These are phyloP conservation scores for Ectemnius lituratus DNA, from an alignment of 2,888 invertebrate genomes.

Conservation along the genomic window DNA sequence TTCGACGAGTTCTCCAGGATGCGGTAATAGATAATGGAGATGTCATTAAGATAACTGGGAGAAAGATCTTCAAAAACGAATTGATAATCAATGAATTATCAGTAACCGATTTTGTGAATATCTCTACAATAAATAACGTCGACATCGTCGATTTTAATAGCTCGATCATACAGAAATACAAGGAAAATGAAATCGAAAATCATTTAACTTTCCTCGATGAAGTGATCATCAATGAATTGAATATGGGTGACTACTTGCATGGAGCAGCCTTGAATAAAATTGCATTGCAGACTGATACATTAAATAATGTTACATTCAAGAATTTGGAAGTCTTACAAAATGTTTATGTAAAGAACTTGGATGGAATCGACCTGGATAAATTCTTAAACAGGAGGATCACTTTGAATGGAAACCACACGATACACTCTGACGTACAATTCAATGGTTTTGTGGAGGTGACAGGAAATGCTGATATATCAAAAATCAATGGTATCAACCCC, in stretches of 20 bases:
- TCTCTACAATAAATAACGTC: conserved; percentile 57
- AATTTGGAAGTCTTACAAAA: conserved; percentile 53
- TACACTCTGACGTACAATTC: conserved; percentile 59
- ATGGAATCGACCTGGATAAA: conserved; percentile 63
- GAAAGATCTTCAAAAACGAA: conserved; percentile 58
- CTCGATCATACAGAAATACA: conserved; percentile 59
- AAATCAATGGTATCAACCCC: conserved; percentile 61
- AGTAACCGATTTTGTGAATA: conserved; percentile 53
- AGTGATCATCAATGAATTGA: conserved; percentile 50
- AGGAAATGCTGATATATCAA: conserved; percentile 46
- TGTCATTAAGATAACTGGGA: conserved; percentile 50
- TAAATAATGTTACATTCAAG: conserved; percentile 57
- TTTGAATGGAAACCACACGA: conserved; percentile 49
- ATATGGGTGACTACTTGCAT: conserved; percentile 43
- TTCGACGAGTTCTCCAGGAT: conserved; percentile 56
- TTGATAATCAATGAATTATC: conserved; percentile 49
- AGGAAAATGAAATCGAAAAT: conserved; percentile 42
- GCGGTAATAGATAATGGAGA: conserved; percentile 47
- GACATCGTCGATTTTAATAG: conserved; percentile 60
- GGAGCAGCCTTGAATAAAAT: conserved; percentile 50
- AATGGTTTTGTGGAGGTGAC: conserved; percentile 55
- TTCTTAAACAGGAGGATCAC: conserved; percentile 64
- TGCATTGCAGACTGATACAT: conserved; percentile 34
- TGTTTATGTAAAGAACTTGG: conserved; percentile 52
- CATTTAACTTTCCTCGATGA: conserved; percentile 54